Percentiles rank a stretch among this genome's conserved stretches.
Conservation (phyloP, 2,797 vertebrate genomes). For the Podarcis lilfordi region DNA sequence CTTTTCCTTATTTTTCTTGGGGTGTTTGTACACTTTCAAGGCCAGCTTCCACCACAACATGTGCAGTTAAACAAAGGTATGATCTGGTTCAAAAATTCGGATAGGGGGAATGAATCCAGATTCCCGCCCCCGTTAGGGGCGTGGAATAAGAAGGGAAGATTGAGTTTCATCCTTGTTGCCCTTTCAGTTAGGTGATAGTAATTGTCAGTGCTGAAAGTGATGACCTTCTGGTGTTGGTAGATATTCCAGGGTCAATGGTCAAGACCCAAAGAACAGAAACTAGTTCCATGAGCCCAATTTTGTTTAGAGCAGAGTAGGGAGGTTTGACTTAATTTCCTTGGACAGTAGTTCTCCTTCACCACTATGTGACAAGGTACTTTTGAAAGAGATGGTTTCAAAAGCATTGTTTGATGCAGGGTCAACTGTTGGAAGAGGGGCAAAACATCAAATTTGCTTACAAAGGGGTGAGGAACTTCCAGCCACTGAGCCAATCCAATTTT, state of each 20-base stretch:
- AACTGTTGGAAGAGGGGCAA: neutral
- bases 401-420: neutral
- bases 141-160: neutral
- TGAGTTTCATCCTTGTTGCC: neutral
- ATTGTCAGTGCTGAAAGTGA: neutral
- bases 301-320: neutral
- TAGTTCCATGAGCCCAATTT: neutral
- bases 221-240: neutral
- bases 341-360: neutral
- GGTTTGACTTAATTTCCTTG: neutral
- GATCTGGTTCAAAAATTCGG: neutral
- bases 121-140: no score
- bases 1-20: conserved; percentile 12
- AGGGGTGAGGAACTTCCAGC: neutral
- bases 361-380: neutral
- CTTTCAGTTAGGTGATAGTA: neutral
- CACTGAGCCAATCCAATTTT: no score
- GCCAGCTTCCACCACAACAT: neutral
- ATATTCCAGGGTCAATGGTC: neutral
- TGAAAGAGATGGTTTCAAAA: neutral
- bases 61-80: neutral
- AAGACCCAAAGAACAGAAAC: neutral
- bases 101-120: neutral
- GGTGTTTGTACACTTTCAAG: neutral
- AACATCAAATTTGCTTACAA: no score